Base-by-base conservation (phyloP, 2,113 vertebrate species). In the Turdus rufiventris region DNA sequence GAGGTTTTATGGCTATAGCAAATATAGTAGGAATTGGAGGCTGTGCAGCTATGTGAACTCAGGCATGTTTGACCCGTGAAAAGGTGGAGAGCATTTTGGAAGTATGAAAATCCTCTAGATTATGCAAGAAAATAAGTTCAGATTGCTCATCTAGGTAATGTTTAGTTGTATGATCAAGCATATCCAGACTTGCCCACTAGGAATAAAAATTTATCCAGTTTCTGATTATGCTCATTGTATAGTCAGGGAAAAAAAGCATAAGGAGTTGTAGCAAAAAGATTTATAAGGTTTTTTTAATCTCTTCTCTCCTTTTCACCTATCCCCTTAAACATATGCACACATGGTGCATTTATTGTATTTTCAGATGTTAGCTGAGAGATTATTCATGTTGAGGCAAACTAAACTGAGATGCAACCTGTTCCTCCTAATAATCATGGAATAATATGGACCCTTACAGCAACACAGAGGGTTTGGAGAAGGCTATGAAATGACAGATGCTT, bases 401-500 rank as follows among this genome's bases (percentile, higher is more conserved):
- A 61, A 92, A 40, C 18, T 50, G 21, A 45, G 28, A 73, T 86
- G 8, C 34, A 92, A 40, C 81, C 8, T 65, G 28, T 51, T 76
- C 66, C 14, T 88, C 34, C 66, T 79, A 57, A 85, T 50, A 81
- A 82, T 71, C 60, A 28, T 13, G 11, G 18, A 29, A 34, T 85
- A 93, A 75, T 66, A 74, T 85, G 40, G 31, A 65, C 28, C 68
- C 45, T 62, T 67, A 45, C 33, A 82, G 38, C 20, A 85, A 93
- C 94, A 93, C 11, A 76, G 77, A 93, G 43, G 20, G 21, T 48
- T 84, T 91, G 85, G 83, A 86, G 70, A 80, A 82, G 60, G 31
- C 47, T 94, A 33, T 73, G 67, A 92, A 92, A 91, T 84, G 66
- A 47, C 87, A 94, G 77, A 82, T 93, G 84, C 47, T 65, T 96